Percentiles rank a stretch among this genome's conserved stretches.
phyloP scores from a whole-genome alignment of 2,888 invertebrate genomes.

The Catocala sponsa region DNA sequence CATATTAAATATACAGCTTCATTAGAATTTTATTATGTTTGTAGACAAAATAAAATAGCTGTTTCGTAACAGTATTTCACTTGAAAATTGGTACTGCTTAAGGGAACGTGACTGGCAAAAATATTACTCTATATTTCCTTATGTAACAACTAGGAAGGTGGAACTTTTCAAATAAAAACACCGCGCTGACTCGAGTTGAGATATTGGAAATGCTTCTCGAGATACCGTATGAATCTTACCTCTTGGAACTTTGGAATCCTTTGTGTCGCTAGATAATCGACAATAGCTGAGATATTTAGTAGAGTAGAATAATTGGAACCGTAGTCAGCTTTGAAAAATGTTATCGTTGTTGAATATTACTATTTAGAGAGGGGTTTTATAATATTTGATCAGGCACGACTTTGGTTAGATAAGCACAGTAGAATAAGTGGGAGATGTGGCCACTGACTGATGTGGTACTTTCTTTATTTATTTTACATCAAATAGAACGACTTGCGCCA shows the following conservation, averaged over 20 bases:
- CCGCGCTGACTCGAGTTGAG: slow-evolving; percentile 34
- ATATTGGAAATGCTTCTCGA: slow-evolving; percentile 58
- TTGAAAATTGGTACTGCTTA: slow-evolving; percentile 18
- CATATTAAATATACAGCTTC: no score
- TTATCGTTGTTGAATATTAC: no score
- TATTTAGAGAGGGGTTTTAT: no score
- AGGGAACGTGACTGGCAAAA: slow-evolving; percentile 33
- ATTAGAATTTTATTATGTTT: neutral
- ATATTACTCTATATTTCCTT: slow-evolving; percentile 46
- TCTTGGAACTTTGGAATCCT: slow-evolving; percentile 7
- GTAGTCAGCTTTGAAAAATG: no score
- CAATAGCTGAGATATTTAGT: no score
- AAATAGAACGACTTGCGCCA: no score
- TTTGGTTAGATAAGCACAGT: no score
- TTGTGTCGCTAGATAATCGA: slow-evolving; percentile 7
- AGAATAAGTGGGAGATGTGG: no score
- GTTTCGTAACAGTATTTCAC: slow-evolving; percentile 16
- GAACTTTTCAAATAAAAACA: slow-evolving; percentile 73
- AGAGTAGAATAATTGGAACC: no score
- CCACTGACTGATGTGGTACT: no score
- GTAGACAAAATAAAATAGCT: slow-evolving; percentile 3
- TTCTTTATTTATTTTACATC: no score
- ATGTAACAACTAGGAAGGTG: slow-evolving; percentile 56
- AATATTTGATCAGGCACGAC: no score
- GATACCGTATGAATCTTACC: slow-evolving; percentile 27